Conservation (phyloP, 2,888 invertebrate species). For the Sthenelais limicola region DNA sequence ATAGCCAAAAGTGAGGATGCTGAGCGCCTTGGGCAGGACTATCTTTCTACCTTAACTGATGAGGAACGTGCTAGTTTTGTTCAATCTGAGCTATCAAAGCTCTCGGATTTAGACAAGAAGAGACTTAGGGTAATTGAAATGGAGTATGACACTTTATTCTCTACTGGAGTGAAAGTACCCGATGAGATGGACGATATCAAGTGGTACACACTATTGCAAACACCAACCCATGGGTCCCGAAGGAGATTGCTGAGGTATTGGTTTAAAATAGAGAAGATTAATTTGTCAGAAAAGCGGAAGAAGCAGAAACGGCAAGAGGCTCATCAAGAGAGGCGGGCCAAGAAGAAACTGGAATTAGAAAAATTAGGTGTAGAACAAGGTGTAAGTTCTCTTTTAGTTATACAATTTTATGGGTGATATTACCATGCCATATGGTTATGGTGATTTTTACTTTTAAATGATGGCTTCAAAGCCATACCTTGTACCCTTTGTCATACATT, state of each 20-base stretch:
- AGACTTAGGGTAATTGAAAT: constrained; percentile 37
- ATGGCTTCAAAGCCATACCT: no score
- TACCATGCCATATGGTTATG: no score
- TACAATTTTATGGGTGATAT: no score
- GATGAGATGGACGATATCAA: neutral
- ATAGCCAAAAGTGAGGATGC: no score
- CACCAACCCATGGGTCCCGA: neutral
- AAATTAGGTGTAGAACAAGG: neutral
- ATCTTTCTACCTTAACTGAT: neutral
- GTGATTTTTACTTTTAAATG: no score
- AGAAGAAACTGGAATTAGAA: neutral
- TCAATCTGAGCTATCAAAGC: neutral
- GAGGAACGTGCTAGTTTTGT: constrained; percentile 2
- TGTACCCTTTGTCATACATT: no score
- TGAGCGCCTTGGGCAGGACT: no score
- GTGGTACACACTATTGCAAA: constrained; percentile 24
- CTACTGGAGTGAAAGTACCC: constrained; percentile 26
- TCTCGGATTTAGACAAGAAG: constrained; percentile 28
- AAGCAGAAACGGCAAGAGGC: constrained; percentile 15
- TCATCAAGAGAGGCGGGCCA: constrained; percentile 8
- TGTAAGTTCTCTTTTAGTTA: constrained; percentile 5
- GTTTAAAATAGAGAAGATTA: neutral
- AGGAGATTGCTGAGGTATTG: constrained; percentile 1
- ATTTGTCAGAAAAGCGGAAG: neutral
- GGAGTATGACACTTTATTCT: constrained; percentile 41